A percentile compares a stretch with the other conserved stretches of the same genome.
phyloP scores from a whole-genome alignment of 2,888 invertebrate genomes.

The Diarsia rubi region DNA sequence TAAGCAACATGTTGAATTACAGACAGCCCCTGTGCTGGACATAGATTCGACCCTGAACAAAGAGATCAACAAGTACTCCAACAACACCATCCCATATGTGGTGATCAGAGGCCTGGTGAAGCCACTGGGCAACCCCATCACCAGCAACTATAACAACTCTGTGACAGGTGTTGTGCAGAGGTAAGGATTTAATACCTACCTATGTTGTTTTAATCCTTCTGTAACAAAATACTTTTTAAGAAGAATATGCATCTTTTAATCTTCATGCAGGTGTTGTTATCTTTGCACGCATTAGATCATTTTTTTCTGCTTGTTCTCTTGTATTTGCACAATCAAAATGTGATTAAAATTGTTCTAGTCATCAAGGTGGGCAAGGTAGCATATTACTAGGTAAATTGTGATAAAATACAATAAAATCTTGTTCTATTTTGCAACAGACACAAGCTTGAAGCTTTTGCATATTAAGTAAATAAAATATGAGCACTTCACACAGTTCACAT shows the following conservation, averaged over 20 bases:
- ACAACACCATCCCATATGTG: constrained; percentile 93
- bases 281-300: not conserved
- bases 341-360: not conserved
- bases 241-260: not conserved
- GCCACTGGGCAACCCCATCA: constrained; percentile 94
- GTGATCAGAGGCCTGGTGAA: constrained; percentile 94
- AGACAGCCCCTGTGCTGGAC: constrained; percentile 93
- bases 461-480: not conserved
- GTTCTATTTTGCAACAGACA: not conserved
- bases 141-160: constrained; percentile 93
- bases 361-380: not conserved
- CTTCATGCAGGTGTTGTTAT: not conserved
- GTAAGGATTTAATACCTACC: constrained; percentile 66
- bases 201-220: not conserved
- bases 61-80: constrained; percentile 91
- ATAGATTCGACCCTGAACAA: constrained; percentile 92
- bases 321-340: not conserved
- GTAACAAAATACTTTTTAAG: not conserved
- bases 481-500: not conserved
- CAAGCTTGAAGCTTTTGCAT: not conserved
- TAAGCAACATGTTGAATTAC: constrained; percentile 58
- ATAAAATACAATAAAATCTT: not conserved
- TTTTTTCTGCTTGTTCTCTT: not conserved
- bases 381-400: not conserved
- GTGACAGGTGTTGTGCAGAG: constrained; percentile 95